Evolutionary conservation across 1,140 invertebrate genomes (phyloP).

Genomic region (Euura lappo): DNA sequence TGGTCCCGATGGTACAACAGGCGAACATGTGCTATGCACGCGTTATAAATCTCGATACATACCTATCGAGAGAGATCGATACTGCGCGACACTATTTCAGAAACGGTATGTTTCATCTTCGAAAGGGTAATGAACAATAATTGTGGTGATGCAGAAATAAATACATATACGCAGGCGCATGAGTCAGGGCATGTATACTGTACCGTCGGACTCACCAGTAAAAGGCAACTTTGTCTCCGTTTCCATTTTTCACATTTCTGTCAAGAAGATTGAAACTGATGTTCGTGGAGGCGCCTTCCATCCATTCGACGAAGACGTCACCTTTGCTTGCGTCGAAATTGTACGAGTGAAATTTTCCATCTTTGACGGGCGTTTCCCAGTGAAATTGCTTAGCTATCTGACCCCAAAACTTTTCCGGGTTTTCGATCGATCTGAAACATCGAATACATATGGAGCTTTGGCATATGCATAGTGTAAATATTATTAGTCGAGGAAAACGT

Average conservation of each 20-base stretch:
- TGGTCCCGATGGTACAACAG: too few species aligned
- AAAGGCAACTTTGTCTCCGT: constrained; percentile 90
- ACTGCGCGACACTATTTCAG: neutral
- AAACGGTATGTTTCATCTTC: neutral
- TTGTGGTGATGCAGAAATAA: neutral
- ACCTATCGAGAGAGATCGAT: too few species aligned
- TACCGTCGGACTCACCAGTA: constrained; percentile 88
- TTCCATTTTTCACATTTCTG: constrained; percentile 83
- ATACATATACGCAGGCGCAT: too few species aligned
- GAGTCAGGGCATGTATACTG: too few species aligned
- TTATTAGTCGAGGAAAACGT: too few species aligned
- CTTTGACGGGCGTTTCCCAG: constrained; percentile 81
- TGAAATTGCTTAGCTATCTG: constrained; percentile 88
- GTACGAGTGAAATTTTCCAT: constrained; percentile 81
- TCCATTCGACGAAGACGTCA: constrained; percentile 91
- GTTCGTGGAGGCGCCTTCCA: constrained; percentile 94
- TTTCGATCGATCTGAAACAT: constrained; percentile 72
- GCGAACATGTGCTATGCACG: too few species aligned
- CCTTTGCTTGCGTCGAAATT: constrained; percentile 93
- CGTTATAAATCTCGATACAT: too few species aligned
- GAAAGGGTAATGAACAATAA: neutral
- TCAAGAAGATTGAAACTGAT: constrained; percentile 95
- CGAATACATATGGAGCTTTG: neutral
- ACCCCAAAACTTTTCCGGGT: constrained; percentile 89
- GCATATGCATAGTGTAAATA: too few species aligned